phyloP scores from a whole-genome alignment of 2,113 vertebrate species.

The Pituophis catenifer region DNA sequence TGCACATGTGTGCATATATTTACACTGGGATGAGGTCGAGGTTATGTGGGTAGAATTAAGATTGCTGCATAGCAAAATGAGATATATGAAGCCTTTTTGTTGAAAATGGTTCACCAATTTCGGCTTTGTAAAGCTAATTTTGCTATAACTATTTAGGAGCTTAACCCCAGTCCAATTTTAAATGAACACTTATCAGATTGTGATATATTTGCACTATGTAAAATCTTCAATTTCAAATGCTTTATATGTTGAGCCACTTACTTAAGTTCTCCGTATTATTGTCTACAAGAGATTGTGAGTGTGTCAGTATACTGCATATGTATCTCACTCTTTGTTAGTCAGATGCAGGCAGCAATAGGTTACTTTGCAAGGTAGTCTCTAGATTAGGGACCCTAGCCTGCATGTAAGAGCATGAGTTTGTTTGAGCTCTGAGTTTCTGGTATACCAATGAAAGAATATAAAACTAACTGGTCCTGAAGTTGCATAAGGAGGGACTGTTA shows the following conservation, averaged over 20 bases:
- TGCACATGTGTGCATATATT: background rate
- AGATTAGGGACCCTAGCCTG: background rate
- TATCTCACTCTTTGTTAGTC: background rate
- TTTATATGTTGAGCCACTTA: background rate
- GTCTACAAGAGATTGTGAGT: background rate
- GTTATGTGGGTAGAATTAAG: background rate
- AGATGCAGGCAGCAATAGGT: background rate
- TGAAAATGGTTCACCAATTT: background rate
- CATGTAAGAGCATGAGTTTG: background rate
- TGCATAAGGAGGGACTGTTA: background rate
- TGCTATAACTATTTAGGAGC: conserved; percentile 3
- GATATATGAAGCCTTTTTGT: background rate
- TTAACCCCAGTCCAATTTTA: background rate
- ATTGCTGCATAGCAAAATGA: background rate
- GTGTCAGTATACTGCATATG: background rate
- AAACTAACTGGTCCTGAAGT: background rate
- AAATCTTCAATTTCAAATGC: background rate
- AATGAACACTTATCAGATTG: background rate
- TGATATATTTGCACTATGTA: background rate
- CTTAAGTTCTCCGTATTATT: background rate
- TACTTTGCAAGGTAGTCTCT: background rate
- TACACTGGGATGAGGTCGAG: background rate
- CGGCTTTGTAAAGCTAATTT: conserved; percentile 1
- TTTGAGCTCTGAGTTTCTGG: background rate
- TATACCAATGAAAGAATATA: background rate